A percentile compares a stretch with the other conserved stretches of the same genome.
These are phyloP conservation scores for Nyctereutes procyonoides DNA, from an alignment of 2,113 vertebrate species.

Conservation along the genomic window DNA sequence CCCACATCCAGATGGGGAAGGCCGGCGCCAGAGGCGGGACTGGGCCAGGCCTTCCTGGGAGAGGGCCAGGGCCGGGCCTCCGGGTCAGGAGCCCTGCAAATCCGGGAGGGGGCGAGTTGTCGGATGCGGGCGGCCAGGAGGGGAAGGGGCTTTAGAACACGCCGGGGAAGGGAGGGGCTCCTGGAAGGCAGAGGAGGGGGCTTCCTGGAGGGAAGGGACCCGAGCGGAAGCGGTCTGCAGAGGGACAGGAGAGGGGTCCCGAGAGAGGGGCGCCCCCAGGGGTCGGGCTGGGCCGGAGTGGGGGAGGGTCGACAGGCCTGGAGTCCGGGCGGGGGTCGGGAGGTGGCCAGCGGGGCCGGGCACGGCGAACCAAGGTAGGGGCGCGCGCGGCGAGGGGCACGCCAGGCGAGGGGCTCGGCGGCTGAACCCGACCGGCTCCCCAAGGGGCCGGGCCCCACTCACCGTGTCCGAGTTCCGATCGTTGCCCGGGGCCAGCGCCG, in stretches of 20 bases:
- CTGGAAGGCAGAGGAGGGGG: slow-evolving; percentile 58
- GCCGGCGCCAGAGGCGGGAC: background rate
- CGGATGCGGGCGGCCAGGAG: background rate
- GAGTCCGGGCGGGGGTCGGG: background rate
- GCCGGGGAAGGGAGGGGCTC: slow-evolving; percentile 45
- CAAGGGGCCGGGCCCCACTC: slow-evolving; percentile 70
- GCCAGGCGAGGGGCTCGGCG: background rate
- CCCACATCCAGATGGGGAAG: background rate
- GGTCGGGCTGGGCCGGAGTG: slow-evolving; percentile 8
- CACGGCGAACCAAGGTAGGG: background rate
- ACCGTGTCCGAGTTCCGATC: slow-evolving; percentile 82
- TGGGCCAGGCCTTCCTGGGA: slow-evolving; percentile 28
- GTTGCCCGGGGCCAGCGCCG: slow-evolving; percentile 81
- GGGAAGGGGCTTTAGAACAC: background rate
- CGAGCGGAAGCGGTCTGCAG: slow-evolving; percentile 59
- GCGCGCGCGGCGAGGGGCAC: background rate
- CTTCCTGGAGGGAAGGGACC: slow-evolving; percentile 64
- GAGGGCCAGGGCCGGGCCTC: slow-evolving; percentile 36
- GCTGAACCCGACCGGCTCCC: background rate
- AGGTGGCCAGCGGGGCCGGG: background rate
- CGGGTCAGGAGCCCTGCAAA: slow-evolving; percentile 39
- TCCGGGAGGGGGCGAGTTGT: background rate
- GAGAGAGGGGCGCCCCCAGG: slow-evolving; percentile 49
- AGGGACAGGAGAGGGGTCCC: slow-evolving; percentile 54
- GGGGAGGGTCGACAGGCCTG: slow-evolving; percentile 50